Conservation (phyloP, 92 coral and sea anemone species). For the Porites rus region DNA sequence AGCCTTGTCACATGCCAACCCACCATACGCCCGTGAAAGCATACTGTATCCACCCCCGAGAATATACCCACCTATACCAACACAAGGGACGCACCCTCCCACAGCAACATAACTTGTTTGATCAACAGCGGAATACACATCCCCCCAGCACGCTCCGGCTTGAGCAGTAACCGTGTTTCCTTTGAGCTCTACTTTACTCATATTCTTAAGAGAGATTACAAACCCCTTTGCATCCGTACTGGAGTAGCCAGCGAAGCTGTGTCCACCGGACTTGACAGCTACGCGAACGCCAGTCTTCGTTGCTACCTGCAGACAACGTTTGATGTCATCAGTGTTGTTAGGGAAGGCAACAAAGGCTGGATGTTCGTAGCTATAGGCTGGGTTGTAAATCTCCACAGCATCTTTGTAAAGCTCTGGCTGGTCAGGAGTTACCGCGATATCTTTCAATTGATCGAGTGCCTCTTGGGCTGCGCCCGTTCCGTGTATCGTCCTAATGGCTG, state of each 20-base stretch:
- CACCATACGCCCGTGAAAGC: constrained; percentile 91
- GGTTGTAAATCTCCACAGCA: constrained; percentile 84
- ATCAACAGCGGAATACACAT: constrained; percentile 76
- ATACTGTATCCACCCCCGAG: constrained; percentile 93
- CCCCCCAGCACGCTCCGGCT: constrained; percentile 84
- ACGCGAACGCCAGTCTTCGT: constrained; percentile 57
- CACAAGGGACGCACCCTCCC: constrained; percentile 88
- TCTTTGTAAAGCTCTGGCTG: constrained; percentile 71
- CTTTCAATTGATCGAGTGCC: constrained; percentile 70
- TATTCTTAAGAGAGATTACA: constrained; percentile 80
- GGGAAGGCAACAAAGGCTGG: constrained; percentile 94
- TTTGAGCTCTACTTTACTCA: constrained; percentile 57
- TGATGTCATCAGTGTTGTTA: constrained; percentile 64
- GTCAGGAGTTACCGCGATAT: constrained; percentile 78
- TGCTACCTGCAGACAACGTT: constrained; percentile 80
- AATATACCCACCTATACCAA: constrained; percentile 90
- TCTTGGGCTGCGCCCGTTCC: constrained; percentile 14
- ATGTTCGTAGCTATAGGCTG: constrained; percentile 67
- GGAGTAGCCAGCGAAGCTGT: constrained; percentile 88
- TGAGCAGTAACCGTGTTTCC: constrained; percentile 52
- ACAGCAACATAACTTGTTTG: constrained; percentile 78
- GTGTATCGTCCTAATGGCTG: constrained; percentile 23
- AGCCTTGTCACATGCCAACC: constrained; percentile 82
- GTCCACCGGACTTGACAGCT: constrained; percentile 89
- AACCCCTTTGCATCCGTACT: constrained; percentile 83